Percentiles rank a stretch among this genome's conserved stretches.
Conservation (phyloP, 1,140 invertebrate species). For the Aphis craccivora region DNA sequence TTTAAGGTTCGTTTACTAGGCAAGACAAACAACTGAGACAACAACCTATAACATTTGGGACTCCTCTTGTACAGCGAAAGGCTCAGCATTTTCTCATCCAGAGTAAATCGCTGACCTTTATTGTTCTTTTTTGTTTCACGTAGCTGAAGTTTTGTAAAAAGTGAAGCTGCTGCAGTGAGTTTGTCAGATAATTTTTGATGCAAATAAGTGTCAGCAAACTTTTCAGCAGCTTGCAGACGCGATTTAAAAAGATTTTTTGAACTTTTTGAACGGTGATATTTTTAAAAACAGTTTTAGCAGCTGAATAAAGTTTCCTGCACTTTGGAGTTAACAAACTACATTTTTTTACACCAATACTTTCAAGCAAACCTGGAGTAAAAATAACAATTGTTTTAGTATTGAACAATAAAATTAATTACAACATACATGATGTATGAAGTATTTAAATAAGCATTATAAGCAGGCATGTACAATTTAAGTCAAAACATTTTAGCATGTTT, state of each 20-base stretch:
- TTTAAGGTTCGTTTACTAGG: not conserved
- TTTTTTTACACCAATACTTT: not conserved
- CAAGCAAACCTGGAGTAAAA: not conserved
- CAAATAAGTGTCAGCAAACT: constrained; percentile 20
- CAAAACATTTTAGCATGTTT: too few relatives aligned
- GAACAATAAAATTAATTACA: too few relatives aligned
- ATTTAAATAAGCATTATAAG: too few relatives aligned
- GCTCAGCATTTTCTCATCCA: not conserved
- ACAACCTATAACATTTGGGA: not conserved
- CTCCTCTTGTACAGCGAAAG: not conserved
- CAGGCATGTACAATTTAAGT: too few relatives aligned
- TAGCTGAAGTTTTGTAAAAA: constrained; percentile 1
- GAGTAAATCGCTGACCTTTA: constrained; percentile 18
- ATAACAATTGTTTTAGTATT: not conserved
- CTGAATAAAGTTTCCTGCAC: not conserved
- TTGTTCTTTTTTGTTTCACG: not conserved
- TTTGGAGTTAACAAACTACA: not conserved
- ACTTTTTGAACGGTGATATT: not conserved
- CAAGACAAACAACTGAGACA: not conserved
- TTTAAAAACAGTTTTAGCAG: not conserved
- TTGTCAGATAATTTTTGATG: not conserved
- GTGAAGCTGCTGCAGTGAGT: not conserved
- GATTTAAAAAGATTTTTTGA: not conserved
- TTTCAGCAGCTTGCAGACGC: not conserved
- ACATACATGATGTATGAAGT: too few relatives aligned